Base-by-base conservation (phyloP, 2,797 vertebrate genomes). In the Anguilla obscura region DNA sequence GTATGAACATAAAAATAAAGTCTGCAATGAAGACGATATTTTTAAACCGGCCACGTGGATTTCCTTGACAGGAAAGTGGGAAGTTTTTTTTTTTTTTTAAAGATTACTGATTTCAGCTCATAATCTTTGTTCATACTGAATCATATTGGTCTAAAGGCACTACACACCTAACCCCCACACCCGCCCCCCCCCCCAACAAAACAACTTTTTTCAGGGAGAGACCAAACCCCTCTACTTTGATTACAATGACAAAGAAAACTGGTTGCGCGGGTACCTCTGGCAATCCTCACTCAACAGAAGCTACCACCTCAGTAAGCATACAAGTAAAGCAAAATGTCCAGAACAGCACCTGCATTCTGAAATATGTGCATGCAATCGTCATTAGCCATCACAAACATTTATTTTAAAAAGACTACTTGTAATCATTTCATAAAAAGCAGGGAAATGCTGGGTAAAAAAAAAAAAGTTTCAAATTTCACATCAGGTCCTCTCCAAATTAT, bases 201-300 rank as follows among this genome's bases (percentile, higher is more conserved):
- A 8, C 27, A 9, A 71, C 69, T 33, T 76, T 76, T 36, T 7
- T 24, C 30, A 24, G 79, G 18, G 21, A 50, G 79, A n/a, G 45
- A 45, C 45, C 24, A 50, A 79, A 48, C 45, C n/a, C 50, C 79
- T 48, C 45, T 48, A 48, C 79, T 79, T 45, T 82, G 45, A 82
- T 48, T 82, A 82, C 79, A 30, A 79, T 45, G 79, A 82, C 33
- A 82, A 50, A 50, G 45, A 82, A 82, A 82, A 82, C 79, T 50
- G 79, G 79, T 82, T 82, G n/a, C 9, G 40, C 79, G 50, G 79
- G 79, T 82, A 82, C 40, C 40, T 50, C 33, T 45, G 74, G 21
- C 33, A 79, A 79, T 79, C 74, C 18, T 48, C 40, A 80, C 40
- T 45, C 40, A 82, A 50, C 18, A 50, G 27, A 21, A 48, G 45